Conservation (phyloP, 1,140 invertebrate species). For the Colletes gigas region DNA sequence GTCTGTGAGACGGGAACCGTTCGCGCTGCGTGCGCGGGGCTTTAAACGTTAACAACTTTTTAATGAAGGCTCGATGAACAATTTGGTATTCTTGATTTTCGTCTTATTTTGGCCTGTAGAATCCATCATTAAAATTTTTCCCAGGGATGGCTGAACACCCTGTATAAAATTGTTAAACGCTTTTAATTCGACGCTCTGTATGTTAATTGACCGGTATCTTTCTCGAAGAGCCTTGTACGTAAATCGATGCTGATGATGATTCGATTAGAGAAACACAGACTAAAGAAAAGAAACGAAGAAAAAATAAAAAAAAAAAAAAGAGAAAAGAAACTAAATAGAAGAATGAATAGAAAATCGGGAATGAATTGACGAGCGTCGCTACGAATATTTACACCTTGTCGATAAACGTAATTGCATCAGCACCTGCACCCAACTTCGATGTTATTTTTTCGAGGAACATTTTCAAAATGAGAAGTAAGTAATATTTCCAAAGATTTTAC, state of each 20-base stretch:
- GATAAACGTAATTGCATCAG: constrained; percentile 51
- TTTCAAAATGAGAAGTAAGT: constrained; percentile 21
- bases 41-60: too few relatives aligned
- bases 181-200: too few relatives aligned
- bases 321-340: background rate
- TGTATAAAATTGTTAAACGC: too few relatives aligned
- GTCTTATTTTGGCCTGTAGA: too few relatives aligned
- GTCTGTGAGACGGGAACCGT: too few relatives aligned
- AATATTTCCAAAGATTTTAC: constrained; percentile 58
- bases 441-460: constrained; percentile 55
- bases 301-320: too few relatives aligned
- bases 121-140: too few relatives aligned
- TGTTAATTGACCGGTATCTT: constrained; percentile 4
- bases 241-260: background rate
- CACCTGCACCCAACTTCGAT: constrained; percentile 62
- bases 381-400: constrained; percentile 49
- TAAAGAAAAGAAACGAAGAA: background rate
- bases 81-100: too few relatives aligned
- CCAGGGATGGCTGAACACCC: too few relatives aligned
- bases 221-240: constrained; percentile 13
- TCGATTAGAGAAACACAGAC: constrained; percentile 7
- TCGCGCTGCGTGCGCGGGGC: too few relatives aligned
- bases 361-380: constrained; percentile 35
- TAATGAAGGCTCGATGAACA: too few relatives aligned
- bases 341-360: background rate